Evolutionary conservation across 2,797 vertebrate genomes (phyloP), one percentile per base, ranked within the genome.

Genomic region (Paedocypris micromegethes): DNA sequence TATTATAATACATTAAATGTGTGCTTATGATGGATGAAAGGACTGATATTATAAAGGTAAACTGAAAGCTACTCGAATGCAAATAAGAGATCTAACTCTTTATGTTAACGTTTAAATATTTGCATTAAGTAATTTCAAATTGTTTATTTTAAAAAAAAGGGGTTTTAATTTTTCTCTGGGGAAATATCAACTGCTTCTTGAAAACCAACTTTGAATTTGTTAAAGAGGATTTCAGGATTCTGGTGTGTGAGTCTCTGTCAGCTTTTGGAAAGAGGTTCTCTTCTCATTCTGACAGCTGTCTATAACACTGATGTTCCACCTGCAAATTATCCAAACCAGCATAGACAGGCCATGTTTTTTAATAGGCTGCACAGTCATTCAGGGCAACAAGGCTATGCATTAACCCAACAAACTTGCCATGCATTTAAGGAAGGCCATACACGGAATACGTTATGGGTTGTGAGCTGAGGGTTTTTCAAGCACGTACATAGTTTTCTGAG

Each of bases 201-300:
- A 55, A 62, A 44, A 62, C 39, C 54, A 44, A 39, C 37, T 37
- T 49, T 23, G 6, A 53, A 60, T 68, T 73, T 64, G 49, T 40
- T 73, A 48, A 68, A 73, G 58, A 6, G 5, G 59, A 57, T 65
- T 69, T 66, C 38, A 45, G 51, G 46, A 52, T 70, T 62, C 48
- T 50, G 44, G 55, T 63, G 63, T 6, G 41, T 61, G 52, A 52
- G 6, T 9, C 63, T 54, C 68, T 74, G 64, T 70, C 72, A 70
- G 68, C 45, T 71, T 46, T 66, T 71, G 67, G 67, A 62, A 57
- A 46, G 41, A 43, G 72, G 59, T 49, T 76, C 81, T 81, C 70
- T 3, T 48, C 54, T 58, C 81, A 81, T 83, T 8, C 47, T 75
- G 73, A 87, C 87, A 88, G 86, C 85, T 88, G 87, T 86, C 87